Base-by-base conservation (phyloP, 2,113 vertebrate species). In the Turdus rufiventris region DNA sequence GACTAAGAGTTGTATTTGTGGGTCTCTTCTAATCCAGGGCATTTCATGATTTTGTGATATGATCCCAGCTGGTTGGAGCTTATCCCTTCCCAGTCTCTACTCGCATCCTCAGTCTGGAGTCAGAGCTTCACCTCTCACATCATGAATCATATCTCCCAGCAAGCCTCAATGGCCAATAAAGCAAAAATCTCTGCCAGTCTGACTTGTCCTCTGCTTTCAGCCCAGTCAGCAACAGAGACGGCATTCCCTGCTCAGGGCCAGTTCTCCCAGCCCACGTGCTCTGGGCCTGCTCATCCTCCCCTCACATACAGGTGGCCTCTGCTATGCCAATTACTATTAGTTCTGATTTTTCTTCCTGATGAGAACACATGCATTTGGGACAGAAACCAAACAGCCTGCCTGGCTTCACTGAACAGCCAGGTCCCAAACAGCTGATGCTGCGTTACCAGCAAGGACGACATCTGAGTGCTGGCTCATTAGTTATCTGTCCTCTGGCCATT, bases 361-460 rank as follows among this genome's bases (percentile, higher is more conserved):
- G 43, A 15, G n/a, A 70, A 45, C 36, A 14, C 0, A 0, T 18
- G 34, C 65, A 29, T 51, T 82, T 77, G 75, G 85, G 88, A 83
- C 34, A 91, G 81, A 83, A 80, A 90, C 18, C 63, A 66, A 91
- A 56, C 36, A 82, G 71, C 40, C 58, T 85, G 71, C 51, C 26
- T 47, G 34, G 34, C 60, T 91, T 66, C 58, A 15, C 28, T 33
- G 65, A 87, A 42, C 63, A 83, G 54, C 47, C 29, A 19, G 54
- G 33, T 54, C 81, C 71, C 56, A 85, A 85, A 38, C 33, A 93
- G 63, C 78, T 70, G 89, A 83, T 14, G 13, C 56, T 47, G 60
- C 75, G 18, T 58, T 88, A 70, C 65, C 81, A 76, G n/a, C 13
- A 0, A 80, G 78, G 54, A 50, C 47, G 56, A 60, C 47, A 40